Evolutionary conservation across 2,797 vertebrate genomes (phyloP).

Genomic region (Florisuga fusca): DNA sequence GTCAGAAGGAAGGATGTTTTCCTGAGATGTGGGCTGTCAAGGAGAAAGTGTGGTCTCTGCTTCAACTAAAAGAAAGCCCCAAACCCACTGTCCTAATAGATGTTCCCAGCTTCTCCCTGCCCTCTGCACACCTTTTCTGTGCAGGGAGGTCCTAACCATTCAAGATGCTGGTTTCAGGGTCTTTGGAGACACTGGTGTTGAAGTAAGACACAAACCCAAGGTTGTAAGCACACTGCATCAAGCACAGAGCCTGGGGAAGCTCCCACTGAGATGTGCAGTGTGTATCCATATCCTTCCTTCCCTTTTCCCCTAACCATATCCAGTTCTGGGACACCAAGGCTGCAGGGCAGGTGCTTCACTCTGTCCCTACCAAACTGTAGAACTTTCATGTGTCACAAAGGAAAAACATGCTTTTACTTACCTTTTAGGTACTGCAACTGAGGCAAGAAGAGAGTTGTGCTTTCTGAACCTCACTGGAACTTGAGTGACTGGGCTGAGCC

Average conservation of each 20-base stretch:
- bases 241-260: rapidly evolving
- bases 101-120: background rate
- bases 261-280: background rate
- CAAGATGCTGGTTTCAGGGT: background rate
- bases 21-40: background rate
- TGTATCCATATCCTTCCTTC: background rate
- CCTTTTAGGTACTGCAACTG: background rate
- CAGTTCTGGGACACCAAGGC: background rate
- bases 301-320: background rate
- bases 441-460: background rate
- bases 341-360: background rate
- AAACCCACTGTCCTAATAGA: background rate
- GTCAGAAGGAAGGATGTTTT: background rate
- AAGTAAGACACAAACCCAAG: rapidly evolving
- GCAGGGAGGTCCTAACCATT: background rate
- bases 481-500: background rate
- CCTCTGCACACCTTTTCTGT: background rate
- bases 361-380: background rate
- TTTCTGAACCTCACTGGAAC: background rate
- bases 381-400: background rate
- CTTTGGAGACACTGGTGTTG: background rate
- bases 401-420: rapidly evolving
- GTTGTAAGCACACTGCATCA: background rate
- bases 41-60: background rate
- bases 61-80: background rate